These are phyloP conservation scores for Phasia obesa DNA, from an alignment of 2,888 invertebrate genomes.

Conservation along the genomic window DNA sequence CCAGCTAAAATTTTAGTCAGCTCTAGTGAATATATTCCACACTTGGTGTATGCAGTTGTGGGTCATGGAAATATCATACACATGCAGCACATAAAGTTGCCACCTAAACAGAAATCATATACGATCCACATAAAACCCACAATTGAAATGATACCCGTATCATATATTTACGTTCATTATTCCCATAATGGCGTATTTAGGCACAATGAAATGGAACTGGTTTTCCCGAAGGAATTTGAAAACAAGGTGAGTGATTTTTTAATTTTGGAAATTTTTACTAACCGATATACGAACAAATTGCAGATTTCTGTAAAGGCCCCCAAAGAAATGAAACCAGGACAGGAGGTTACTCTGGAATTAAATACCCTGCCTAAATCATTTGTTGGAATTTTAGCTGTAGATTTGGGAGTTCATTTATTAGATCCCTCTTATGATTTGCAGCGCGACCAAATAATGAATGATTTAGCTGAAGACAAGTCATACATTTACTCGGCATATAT, in stretches of 20 bases:
- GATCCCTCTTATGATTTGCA: conserved; percentile 85
- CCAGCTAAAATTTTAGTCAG: conserved; percentile 15
- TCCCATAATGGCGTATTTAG: not conserved
- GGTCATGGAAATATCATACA: conserved; percentile 37
- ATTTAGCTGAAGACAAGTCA: conserved; percentile 2
- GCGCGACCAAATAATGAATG: conserved; percentile 84
- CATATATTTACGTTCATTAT: conserved; percentile 12
- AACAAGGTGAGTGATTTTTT: conserved; percentile 16
- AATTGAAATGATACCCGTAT: conserved; percentile 32
- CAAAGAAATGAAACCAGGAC: conserved; percentile 88
- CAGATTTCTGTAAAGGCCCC: conserved; percentile 75
- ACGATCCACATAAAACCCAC: conserved; percentile 24
- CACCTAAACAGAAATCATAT: conserved; percentile 19
- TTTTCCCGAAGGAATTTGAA: conserved; percentile 31
- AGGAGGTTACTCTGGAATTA: conserved; percentile 89
- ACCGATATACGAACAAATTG: too few relatives aligned
- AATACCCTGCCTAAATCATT: conserved; percentile 92
- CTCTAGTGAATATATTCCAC: conserved; percentile 31
- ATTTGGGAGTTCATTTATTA: conserved; percentile 90
- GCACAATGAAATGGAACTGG: conserved; percentile 27
- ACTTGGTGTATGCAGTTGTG: conserved; percentile 19
- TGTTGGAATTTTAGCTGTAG: conserved; percentile 94
- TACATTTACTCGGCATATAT: not conserved
- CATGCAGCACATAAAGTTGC: conserved; percentile 11
- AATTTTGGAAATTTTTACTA: not conserved